Evolutionary conservation across 2,797 vertebrate genomes (phyloP).

Genomic region (Alca torda): DNA sequence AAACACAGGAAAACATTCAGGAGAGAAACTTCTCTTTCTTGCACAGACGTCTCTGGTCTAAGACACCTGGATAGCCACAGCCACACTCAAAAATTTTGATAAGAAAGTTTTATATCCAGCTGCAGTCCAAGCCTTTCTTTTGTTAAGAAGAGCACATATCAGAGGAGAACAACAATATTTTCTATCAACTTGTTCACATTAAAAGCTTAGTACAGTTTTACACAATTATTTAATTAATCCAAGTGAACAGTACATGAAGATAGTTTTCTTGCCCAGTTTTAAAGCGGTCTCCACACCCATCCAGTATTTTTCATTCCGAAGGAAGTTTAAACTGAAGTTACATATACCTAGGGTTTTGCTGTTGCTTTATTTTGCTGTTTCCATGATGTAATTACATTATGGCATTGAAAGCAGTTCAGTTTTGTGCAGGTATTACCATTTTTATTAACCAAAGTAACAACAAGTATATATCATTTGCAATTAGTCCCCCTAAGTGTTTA

Average conservation of each 20-base stretch:
- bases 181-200: not conserved
- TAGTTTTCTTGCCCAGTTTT: not conserved
- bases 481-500: not conserved
- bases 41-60: not conserved
- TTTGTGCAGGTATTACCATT: conserved; percentile 40
- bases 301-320: not conserved
- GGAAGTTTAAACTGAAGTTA: not conserved
- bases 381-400: not conserved
- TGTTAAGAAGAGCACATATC: not conserved
- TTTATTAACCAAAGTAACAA: conserved; percentile 38
- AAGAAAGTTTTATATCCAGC: not conserved
- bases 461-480: not conserved
- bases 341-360: not conserved
- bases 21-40: not conserved
- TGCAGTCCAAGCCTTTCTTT: not conserved
- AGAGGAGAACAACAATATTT: not conserved
- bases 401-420: not conserved
- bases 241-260: not conserved
- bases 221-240: not conserved
- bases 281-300: not conserved
- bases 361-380: not conserved
- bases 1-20: not conserved
- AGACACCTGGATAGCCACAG: not conserved
- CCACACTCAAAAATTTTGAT: not conserved
- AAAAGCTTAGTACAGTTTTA: not conserved